A percentile compares a stretch with the other conserved stretches of the same genome.
phyloP scores from a whole-genome alignment of 2,797 vertebrate species.

The Neosilurus mollespiculum region DNA sequence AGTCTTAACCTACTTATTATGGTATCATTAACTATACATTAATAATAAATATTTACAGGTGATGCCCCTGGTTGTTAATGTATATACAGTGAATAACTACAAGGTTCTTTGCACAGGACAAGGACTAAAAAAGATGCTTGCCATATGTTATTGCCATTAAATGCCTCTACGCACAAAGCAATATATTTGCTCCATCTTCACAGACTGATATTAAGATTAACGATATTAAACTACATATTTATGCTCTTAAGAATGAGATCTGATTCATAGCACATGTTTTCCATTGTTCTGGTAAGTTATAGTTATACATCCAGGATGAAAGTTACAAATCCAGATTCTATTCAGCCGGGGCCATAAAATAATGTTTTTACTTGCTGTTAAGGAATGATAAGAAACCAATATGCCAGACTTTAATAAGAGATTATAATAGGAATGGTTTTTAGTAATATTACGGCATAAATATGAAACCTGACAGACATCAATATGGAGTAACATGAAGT shows the following conservation, averaged over 20 bases:
- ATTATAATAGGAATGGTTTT: conserved; percentile 48
- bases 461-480: background rate
- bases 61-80: background rate
- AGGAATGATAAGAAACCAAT: conserved; percentile 70
- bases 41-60: background rate
- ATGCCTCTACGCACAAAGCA: conserved; percentile 4
- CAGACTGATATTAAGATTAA: conserved; percentile 35
- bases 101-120: background rate
- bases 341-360: conserved; percentile 68
- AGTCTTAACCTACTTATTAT: background rate
- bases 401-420: conserved; percentile 70
- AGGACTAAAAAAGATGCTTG: conserved; percentile 11
- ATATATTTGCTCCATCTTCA: conserved; percentile 24
- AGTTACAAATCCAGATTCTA: conserved; percentile 63
- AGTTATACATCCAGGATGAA: conserved; percentile 74
- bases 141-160: conserved; percentile 39
- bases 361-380: conserved; percentile 64
- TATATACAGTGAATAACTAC: conserved; percentile 4
- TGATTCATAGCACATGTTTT: conserved; percentile 46
- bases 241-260: conserved; percentile 13
- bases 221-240: conserved; percentile 32
- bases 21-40: background rate
- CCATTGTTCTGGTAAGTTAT: conserved; percentile 61
- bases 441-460: background rate
- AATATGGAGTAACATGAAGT: background rate